phyloP scores from a whole-genome alignment of 1,140 invertebrate genomes.

The Colletes gigas region DNA sequence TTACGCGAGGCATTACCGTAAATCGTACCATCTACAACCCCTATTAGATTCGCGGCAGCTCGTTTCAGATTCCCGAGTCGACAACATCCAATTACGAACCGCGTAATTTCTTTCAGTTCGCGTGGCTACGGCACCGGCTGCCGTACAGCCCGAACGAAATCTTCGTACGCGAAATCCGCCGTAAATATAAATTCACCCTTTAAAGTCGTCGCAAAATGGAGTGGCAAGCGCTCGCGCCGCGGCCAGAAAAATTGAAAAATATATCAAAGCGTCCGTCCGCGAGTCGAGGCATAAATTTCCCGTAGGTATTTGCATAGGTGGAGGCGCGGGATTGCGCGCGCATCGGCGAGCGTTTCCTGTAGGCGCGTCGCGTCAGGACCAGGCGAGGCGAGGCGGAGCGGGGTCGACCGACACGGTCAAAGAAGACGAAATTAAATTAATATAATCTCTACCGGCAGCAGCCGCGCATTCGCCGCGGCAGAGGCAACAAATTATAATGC shows the following conservation, averaged over 20 bases:
- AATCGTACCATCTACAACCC: too few species aligned
- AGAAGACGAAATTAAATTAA: constrained; percentile 80
- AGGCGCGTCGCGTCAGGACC: neutral
- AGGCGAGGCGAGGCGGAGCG: constrained; percentile 11
- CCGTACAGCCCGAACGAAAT: neutral
- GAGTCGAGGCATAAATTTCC: constrained; percentile 40
- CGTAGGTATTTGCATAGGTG: constrained; percentile 45
- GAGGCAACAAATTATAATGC: constrained; percentile 79
- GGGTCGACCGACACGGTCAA: constrained; percentile 65
- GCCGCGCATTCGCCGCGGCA: constrained; percentile 68
- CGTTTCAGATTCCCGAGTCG: neutral
- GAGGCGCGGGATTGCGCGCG: neutral
- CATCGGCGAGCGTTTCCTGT: constrained; percentile 11
- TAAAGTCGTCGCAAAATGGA: constrained; percentile 25
- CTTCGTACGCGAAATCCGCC: constrained; percentile 18
- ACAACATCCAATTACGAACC: constrained; percentile 30
- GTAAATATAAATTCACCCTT: constrained; percentile 39
- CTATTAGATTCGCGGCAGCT: neutral
- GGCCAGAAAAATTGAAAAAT: constrained; percentile 48
- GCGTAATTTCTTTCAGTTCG: constrained; percentile 20
- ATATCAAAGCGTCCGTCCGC: constrained; percentile 42
- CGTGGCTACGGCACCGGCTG: neutral
- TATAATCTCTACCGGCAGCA: constrained; percentile 73
- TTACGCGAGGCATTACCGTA: too few species aligned
- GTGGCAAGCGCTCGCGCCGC: neutral